phyloP scores from a whole-genome alignment of 2,888 invertebrate genomes.

The Frankliniella intonsa region DNA sequence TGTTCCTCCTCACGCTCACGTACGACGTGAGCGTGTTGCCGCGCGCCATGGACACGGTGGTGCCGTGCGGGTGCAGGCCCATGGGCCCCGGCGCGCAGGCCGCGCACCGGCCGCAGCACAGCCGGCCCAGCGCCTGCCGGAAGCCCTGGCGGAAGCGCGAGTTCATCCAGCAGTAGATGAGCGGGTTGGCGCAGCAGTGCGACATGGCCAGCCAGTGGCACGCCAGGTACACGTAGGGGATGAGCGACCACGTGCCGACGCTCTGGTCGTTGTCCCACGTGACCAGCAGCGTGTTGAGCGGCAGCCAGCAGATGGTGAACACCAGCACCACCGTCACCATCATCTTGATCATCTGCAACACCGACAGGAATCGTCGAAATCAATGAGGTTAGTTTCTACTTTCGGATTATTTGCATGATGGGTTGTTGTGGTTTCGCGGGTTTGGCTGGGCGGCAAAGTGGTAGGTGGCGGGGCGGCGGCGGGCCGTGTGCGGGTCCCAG shows the following conservation, averaged over 20 bases:
- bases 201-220: constrained; percentile 85
- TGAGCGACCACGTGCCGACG: constrained; percentile 58
- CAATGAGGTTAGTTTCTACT: too few relatives aligned
- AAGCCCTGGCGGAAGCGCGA: constrained; percentile 64
- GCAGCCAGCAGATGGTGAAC: constrained; percentile 80
- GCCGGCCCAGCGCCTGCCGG: constrained; percentile 53
- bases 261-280: constrained; percentile 47
- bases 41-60: constrained; percentile 41
- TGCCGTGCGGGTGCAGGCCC: not conserved
- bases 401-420: too few relatives aligned
- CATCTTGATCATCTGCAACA: constrained; percentile 79
- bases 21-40: constrained; percentile 61
- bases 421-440: too few relatives aligned
- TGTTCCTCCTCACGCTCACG: constrained; percentile 54
- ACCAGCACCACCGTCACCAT: constrained; percentile 80
- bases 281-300: constrained; percentile 65
- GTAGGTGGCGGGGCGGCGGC: too few relatives aligned
- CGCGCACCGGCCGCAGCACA: constrained; percentile 18
- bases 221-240: constrained; percentile 71
- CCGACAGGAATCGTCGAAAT: too few relatives aligned
- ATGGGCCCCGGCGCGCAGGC: not conserved
- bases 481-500: too few relatives aligned
- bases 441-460: too few relatives aligned
- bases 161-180: constrained; percentile 87
- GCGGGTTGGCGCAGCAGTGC: constrained; percentile 81